Evolutionary conservation across 2,113 vertebrate genomes (phyloP), one percentile per base, ranked within the genome.

Genomic region (Mixornis gularis): DNA sequence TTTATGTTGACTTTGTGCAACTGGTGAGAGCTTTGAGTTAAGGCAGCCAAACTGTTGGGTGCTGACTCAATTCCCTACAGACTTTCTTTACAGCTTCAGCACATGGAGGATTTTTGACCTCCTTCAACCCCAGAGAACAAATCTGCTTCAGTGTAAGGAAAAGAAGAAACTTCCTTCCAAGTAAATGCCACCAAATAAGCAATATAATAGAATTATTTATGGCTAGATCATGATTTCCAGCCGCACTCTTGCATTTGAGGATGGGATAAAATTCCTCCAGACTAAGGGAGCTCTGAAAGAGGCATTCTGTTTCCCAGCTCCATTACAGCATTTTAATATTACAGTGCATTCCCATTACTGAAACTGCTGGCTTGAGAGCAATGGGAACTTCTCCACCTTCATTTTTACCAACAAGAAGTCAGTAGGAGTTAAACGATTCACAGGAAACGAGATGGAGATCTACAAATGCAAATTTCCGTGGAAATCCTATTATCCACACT

Each of bases 141-240:
- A 88, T 63, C 72, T 93, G 51, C 44, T 80, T 43, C 14, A 78
- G 44, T 21, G 27, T 30, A 70, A 82, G 69, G 72, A 55, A 73
- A 91, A 83, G 64, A 83, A 71, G 20, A 27, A 86, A 68, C 22
- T 25, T 85, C 36, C 40, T 91, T 94, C 90, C 90, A 95, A 95
- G 87, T 66, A 95, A 90, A 90, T 68, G 76, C 79, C 90, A 90
- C 56, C 79, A 92, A 94, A 83, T 40, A 74, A 92, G 81, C 55
- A 59, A 77, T 79, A 59, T 36, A 92, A 78, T 70, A 17, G 76
- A 70, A 88, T 92, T 94, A 85, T 90, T 92, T 92, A 88, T 51
- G 60, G 79, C 55, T 73, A 46, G 55, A 78, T 73, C 7, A 0
- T 93, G 87, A 73, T 72, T 93, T 90, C 68, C 70, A 92, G 85